Conservation (phyloP, 2,113 vertebrate species). For the Elaphurus davidianus region DNA sequence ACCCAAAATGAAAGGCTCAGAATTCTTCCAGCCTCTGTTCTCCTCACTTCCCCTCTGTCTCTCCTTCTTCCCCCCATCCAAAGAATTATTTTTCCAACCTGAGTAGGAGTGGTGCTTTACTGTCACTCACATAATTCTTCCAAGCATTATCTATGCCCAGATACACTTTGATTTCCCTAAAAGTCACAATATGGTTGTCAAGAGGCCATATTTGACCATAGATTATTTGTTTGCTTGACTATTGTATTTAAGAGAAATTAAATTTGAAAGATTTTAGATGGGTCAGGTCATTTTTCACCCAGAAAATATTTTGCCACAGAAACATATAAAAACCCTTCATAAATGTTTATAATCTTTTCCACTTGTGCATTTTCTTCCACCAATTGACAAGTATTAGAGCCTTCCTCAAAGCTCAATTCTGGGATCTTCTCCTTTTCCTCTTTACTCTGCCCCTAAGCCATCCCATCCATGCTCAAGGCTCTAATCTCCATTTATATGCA, state of each 20-base stretch:
- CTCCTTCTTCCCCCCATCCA: neutral
- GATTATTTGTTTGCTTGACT: neutral
- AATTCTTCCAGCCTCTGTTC: neutral
- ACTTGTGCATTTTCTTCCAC: neutral
- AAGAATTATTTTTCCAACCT: neutral
- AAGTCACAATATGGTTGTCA: neutral
- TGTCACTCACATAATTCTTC: neutral
- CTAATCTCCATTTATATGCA: neutral
- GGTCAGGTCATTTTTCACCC: neutral
- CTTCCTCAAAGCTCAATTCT: neutral
- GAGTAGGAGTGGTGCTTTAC: neutral
- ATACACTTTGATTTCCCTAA: neutral
- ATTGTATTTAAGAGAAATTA: neutral
- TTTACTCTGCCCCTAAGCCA: neutral
- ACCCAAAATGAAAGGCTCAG: neutral
- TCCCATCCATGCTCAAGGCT: neutral
- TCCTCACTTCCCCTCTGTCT: neutral
- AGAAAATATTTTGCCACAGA: neutral
- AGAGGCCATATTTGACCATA: neutral
- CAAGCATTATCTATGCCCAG: neutral
- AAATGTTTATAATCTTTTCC: neutral
- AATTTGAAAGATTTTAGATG: neutral
- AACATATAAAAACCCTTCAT: neutral
- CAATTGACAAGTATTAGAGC: neutral
- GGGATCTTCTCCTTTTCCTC: neutral